Conservation (phyloP, 2,113 vertebrate species). For the Tetrao urogallus region DNA sequence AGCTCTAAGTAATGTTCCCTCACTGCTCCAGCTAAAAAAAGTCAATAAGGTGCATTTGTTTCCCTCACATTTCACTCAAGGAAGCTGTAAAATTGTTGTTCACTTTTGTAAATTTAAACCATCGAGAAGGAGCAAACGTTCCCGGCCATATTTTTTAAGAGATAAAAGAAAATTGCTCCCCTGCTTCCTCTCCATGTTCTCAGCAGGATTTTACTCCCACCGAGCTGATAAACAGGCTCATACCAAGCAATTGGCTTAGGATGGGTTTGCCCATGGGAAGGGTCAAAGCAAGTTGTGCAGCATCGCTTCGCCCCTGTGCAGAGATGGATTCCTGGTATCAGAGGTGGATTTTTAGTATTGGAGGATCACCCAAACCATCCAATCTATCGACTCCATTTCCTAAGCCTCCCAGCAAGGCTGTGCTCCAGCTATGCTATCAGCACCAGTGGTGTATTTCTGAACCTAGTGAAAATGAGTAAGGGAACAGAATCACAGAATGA, state of each 20-base stretch:
- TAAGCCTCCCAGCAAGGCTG: not conserved
- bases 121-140: not conserved
- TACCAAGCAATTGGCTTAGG: not conserved
- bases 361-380: not conserved
- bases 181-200: not conserved
- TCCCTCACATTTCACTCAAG: conserved; percentile 24
- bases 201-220: not conserved
- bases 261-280: not conserved
- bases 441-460: not conserved
- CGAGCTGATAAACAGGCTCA: not conserved
- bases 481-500: too few species aligned
- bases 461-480: not conserved
- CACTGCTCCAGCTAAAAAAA: not conserved
- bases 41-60: conserved; percentile 28
- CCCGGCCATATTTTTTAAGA: not conserved
- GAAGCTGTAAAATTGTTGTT: conserved; percentile 41
- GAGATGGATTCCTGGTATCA: not conserved
- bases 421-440: not conserved
- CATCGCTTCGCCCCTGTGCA: not conserved
- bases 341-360: not conserved
- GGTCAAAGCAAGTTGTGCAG: not conserved
- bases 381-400: not conserved
- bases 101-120: conserved; percentile 48
- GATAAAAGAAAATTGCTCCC: not conserved
- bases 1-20: conserved; percentile 42